Base-by-base conservation (phyloP, 1,140 invertebrate genomes). In the Helicoverpa armigera region DNA sequence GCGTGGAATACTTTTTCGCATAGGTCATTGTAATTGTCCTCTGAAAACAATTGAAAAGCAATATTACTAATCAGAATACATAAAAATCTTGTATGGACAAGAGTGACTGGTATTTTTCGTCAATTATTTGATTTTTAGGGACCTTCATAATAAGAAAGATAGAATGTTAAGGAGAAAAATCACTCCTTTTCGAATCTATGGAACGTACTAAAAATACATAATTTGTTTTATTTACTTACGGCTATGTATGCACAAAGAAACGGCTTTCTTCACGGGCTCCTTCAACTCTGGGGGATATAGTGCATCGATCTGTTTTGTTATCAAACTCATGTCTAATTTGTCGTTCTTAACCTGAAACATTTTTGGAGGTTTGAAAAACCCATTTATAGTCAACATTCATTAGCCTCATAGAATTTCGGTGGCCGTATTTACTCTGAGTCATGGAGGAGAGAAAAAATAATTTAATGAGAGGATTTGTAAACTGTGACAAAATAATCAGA, bases 221-320 rank as follows among this genome's bases (percentile, higher is more conserved):
- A 29, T 3, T 14, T 4, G 14, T 35, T 7, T 35, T 3, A 35
- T 35, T 54, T 61, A 91, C 92, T 92, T 87, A 94, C 91, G 90
- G 51, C 89, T 43, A 23, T 53, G 67, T 10, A 90, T 81, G 69
- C 91, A 94, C 53, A 87, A 81, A 7, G 48, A 80, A 12, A 90
- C 83, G 12, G 86, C 83, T 5, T 86, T 86, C 58, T 90, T 92
- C 0, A 86, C 86, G 0, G 88, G 53, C 11, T 76, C 85, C 78
- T 85, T 89, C n/a, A 93, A 81, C 9, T 94, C 91, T 65, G 77
- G 67, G 0, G 92, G 92, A 48, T 93, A 94, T 2, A 94, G 79
- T 0, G 87, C 74, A 29, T 94, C 91, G 13, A 94, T 86, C 85
- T 94, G 92, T 69, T 91, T 92, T 11, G 72, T 82, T 43, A 91